These are phyloP conservation scores for Tachina lurida DNA, from an alignment of 2,888 invertebrate species.

Conservation along the genomic window DNA sequence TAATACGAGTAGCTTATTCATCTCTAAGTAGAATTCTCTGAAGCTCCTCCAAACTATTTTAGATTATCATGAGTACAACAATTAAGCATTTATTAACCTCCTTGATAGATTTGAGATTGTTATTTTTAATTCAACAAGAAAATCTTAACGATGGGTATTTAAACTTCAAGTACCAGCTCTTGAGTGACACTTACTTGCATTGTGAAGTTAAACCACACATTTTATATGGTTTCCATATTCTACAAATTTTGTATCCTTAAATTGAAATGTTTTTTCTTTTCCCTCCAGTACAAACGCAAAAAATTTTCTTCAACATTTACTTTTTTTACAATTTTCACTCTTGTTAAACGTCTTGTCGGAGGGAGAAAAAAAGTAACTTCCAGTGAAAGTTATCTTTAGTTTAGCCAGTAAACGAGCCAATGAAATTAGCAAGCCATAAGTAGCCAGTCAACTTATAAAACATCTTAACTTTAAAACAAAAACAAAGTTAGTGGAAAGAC, in stretches of 20 bases:
- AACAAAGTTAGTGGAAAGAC: conserved; percentile 35
- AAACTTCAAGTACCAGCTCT: conserved; percentile 3
- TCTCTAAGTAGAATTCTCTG: too few relatives aligned
- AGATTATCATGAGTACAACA: not conserved
- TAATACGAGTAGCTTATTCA: too few relatives aligned
- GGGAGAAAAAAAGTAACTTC: not conserved
- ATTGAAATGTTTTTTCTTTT: not conserved
- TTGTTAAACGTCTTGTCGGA: conserved; percentile 3
- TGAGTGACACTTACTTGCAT: not conserved
- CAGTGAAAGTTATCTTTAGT: conserved; percentile 37
- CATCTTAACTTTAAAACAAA: conserved; percentile 10
- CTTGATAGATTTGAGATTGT: not conserved
- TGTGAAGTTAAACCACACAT: conserved; percentile 9
- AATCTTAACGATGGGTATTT: conserved; percentile 10
- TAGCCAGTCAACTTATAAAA: conserved; percentile 22
- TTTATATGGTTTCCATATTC: conserved; percentile 15
- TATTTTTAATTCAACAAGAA: not conserved
- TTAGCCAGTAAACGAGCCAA: conserved; percentile 46
- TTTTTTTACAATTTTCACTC: conserved; percentile 36
- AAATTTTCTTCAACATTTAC: not conserved
- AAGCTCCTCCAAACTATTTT: not conserved
- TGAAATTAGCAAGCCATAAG: conserved; percentile 7
- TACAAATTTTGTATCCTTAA: conserved; percentile 5
- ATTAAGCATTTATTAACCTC: not conserved
- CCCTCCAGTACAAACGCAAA: not conserved